Evolutionary conservation across 1,140 invertebrate genomes (phyloP).

Genomic region (Solen grandis): DNA sequence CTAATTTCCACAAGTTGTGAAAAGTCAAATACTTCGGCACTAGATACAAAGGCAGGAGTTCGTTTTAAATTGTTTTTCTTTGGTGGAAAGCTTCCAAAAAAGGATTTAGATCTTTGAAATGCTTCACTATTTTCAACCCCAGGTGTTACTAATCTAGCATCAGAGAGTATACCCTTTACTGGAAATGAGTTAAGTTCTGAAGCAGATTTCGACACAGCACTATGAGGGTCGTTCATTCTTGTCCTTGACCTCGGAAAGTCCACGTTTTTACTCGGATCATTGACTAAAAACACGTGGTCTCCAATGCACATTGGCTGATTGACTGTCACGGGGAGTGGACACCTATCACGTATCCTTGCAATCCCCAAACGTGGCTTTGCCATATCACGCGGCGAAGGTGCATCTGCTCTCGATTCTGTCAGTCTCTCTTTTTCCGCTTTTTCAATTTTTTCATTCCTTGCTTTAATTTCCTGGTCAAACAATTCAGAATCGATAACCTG

Average conservation of each 20-base stretch:
- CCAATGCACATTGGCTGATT: slow-evolving; percentile 46
- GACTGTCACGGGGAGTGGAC: slow-evolving; percentile 46
- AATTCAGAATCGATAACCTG: slow-evolving; percentile 35
- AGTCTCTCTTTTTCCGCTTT: not conserved
- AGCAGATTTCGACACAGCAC: not conserved
- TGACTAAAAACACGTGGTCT: slow-evolving; percentile 34
- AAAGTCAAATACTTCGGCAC: slow-evolving; percentile 48
- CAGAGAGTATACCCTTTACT: not conserved
- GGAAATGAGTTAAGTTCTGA: too few species aligned
- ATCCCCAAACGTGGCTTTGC: not conserved
- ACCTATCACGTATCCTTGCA: slow-evolving; percentile 18
- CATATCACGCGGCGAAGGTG: not conserved
- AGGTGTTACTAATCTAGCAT: not conserved
- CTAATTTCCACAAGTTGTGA: slow-evolving; percentile 28
- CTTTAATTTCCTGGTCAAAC: not conserved
- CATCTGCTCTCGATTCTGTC: not conserved
- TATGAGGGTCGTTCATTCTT: slow-evolving; percentile 9
- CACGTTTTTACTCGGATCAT: slow-evolving; percentile 42
- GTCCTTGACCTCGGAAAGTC: slow-evolving; percentile 27
- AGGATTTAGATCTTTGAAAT: slow-evolving; percentile 8
- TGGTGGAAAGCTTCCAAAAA: not conserved
- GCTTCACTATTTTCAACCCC: not conserved
- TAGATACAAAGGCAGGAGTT: slow-evolving; percentile 30
- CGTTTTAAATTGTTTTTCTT: slow-evolving; percentile 1
- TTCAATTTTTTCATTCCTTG: not conserved